These are phyloP conservation scores for Leucophora obtusa DNA, from an alignment of 2,888 invertebrate genomes.

Conservation along the genomic window DNA sequence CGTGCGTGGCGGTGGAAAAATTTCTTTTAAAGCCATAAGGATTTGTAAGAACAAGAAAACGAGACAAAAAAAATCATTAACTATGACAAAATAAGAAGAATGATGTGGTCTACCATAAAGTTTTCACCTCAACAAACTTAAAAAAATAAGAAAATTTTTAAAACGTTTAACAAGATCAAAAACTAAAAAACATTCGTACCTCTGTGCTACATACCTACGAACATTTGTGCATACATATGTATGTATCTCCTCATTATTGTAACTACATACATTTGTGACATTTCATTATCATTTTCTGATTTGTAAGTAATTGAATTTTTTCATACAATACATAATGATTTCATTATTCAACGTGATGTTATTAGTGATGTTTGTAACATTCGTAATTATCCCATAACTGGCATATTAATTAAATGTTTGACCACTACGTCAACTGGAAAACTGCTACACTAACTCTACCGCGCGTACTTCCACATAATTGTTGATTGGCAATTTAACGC, in stretches of 20 bases:
- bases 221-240: background rate
- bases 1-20: background rate
- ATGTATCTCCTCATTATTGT: background rate
- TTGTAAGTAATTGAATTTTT: conserved; percentile 62
- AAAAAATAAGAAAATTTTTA: background rate
- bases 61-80: background rate
- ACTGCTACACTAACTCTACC: background rate
- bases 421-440: background rate
- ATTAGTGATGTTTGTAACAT: conserved; percentile 56
- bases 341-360: conserved; percentile 65
- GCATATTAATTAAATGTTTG: conserved; percentile 61
- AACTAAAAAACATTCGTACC: background rate
- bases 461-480: conserved; percentile 51
- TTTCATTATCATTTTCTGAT: conserved; percentile 60
- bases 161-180: background rate
- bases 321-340: conserved; percentile 62
- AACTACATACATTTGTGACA: background rate
- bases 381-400: conserved; percentile 64
- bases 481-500: conserved; percentile 64
- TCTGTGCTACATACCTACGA: no score
- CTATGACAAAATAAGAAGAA: background rate
- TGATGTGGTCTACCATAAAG: background rate
- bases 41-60: background rate
- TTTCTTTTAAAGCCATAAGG: conserved; percentile 5
- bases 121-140: background rate